Evolutionary conservation across 2,113 vertebrate genomes (phyloP).

Genomic region (Panthera tigris): DNA sequence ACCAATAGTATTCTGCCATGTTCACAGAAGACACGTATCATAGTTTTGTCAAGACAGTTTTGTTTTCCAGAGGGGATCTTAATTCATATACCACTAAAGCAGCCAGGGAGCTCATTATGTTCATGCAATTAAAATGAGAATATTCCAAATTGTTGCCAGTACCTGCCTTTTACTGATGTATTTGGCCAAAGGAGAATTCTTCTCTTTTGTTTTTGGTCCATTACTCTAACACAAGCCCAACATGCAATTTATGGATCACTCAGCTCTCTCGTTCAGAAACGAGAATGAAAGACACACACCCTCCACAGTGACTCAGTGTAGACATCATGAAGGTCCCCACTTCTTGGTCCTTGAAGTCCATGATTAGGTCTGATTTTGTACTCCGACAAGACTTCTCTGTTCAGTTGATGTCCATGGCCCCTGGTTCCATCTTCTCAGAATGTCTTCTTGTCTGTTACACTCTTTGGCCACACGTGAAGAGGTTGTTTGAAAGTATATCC

Average conservation of each 20-base stretch:
- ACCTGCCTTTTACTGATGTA: not conserved
- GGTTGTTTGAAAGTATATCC: not conserved
- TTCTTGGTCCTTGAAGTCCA: not conserved
- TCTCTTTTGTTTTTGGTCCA: not conserved
- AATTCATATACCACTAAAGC: not conserved
- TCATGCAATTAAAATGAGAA: not conserved
- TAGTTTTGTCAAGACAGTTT: not conserved
- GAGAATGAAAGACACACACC: accelerated
- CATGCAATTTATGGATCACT: not conserved
- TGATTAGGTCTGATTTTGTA: not conserved
- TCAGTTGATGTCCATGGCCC: not conserved
- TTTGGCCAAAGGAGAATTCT: not conserved
- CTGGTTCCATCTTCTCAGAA: not conserved
- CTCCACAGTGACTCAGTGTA: not conserved
- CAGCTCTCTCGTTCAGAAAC: not conserved
- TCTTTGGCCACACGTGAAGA: not conserved
- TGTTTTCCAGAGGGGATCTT: not conserved
- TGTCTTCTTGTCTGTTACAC: not conserved
- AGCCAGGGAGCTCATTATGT: not conserved
- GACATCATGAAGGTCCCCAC: not conserved
- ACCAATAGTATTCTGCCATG: not conserved
- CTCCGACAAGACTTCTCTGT: not conserved
- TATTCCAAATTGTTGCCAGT: not conserved
- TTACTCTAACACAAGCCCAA: not conserved
- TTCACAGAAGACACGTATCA: not conserved